Conservation (phyloP, 2,888 invertebrate genomes). For the Diogma glabrata region DNA sequence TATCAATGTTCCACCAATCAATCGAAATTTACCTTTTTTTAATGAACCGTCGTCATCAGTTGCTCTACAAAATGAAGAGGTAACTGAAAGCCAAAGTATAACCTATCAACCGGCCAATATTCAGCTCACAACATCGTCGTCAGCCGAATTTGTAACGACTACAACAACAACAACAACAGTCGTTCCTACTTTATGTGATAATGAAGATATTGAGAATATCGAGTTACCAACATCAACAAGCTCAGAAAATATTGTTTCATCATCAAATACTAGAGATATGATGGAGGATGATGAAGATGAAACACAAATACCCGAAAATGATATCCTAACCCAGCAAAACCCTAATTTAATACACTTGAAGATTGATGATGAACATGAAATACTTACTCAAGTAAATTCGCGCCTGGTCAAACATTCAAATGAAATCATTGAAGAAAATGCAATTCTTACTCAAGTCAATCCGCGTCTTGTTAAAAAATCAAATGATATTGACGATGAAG, state of each 20-base stretch:
- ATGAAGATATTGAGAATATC: neutral
- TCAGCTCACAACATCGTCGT: neutral
- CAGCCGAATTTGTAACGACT: neutral
- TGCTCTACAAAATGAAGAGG: slow-evolving; percentile 2
- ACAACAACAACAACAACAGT: neutral
- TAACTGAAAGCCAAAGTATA: neutral
- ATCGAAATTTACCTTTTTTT: neutral
- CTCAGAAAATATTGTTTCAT: neutral
- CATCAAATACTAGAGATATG: neutral
- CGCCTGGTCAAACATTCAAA: too few species aligned
- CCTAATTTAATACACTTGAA: too few species aligned
- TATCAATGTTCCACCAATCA: neutral
- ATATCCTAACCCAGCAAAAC: too few species aligned
- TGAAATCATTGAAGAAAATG: too few species aligned
- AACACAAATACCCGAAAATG: slow-evolving; percentile 23
- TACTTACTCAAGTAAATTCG: too few species aligned
- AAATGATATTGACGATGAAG: slow-evolving; percentile 37
- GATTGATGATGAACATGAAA: too few species aligned
- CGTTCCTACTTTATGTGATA: neutral
- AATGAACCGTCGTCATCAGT: slow-evolving; percentile 14
- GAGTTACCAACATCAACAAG: neutral
- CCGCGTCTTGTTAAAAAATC: too few species aligned
- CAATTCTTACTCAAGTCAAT: too few species aligned
- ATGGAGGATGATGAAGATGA: neutral
- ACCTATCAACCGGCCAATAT: neutral